Evolutionary conservation across 2,888 invertebrate genomes (phyloP), one percentile per base, ranked within the genome.

Genomic region (Aphodius sticticus): DNA sequence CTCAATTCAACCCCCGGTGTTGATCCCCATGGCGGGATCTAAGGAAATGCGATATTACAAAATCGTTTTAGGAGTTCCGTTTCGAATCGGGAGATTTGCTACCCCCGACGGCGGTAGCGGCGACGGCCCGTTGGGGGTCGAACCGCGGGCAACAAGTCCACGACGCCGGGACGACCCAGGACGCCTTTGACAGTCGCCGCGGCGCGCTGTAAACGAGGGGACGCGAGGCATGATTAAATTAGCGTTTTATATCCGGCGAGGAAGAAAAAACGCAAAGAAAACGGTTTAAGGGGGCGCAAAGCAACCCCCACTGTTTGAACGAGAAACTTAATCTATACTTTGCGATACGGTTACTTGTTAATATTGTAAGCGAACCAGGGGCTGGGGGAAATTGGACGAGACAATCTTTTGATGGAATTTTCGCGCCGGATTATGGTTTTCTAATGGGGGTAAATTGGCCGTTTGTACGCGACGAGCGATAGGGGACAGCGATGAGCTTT

Each of bases 91-190:
- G 79, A 79, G 79, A 79, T 79, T 79, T 80, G 80, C 77, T 71
- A 74, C 69, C 74, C 77, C 77, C 70, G 77, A 37, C 77, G 80
- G 78, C 77, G 26, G 26, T 3, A 3, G 26, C 26, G 26, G 26
- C 26, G 26, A 26, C 26, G 26, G 26, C 26, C 78, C 78, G 72
- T 38, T 70, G 78, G 80, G 77, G 78, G 86, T 84, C 85, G 85
- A 84, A 86, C 86, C 86, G 85, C 86, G 86, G 86, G 87, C 87
- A 88, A 87, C 87, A 88, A 87, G 87, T 87, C 84, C 84, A 75
- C 35, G 74, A 74, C n/a, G 36, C 35, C 35, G 37, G 37, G 36
- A 35, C 36, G n/a, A n/a, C 36, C 78, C 38, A 69, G 76, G 14
- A 84, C 81, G 82, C 82, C 85, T 87, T 86, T 87, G 87, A 87